phyloP scores from a whole-genome alignment of 2,797 vertebrate species.

The Crenuchus spilurus region DNA sequence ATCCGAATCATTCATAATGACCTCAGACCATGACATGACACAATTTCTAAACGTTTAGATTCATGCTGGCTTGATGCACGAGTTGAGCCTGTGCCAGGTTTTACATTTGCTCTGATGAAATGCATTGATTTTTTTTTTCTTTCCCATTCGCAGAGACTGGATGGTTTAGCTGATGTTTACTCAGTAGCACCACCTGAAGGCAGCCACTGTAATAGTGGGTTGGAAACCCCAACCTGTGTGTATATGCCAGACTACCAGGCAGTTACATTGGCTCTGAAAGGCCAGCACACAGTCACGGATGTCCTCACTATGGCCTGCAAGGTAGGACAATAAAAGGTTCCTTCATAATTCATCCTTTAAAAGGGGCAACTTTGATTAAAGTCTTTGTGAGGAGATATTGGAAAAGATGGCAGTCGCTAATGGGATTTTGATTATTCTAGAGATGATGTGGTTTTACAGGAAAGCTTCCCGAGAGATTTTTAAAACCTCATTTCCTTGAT shows the following conservation, averaged over 20 bases:
- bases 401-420: constrained; percentile 78
- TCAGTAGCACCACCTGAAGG: constrained; percentile 70
- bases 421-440: constrained; percentile 12
- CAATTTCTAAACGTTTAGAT: constrained; percentile 70
- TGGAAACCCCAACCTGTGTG: constrained; percentile 73
- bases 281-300: constrained; percentile 78
- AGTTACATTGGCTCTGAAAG: constrained; percentile 73
- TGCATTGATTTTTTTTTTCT: constrained; percentile 68
- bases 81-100: constrained; percentile 66
- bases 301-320: constrained; percentile 80
- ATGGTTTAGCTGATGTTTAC: constrained; percentile 71
- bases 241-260: constrained; percentile 77
- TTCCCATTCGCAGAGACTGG: constrained; percentile 64
- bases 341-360: neutral
- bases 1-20: constrained; percentile 63
- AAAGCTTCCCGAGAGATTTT: neutral
- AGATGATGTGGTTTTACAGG: constrained; percentile 13
- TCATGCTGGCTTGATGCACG: constrained; percentile 64
- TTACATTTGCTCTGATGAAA: constrained; percentile 71
- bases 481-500: neutral
- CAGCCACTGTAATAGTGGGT: constrained; percentile 65
- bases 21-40: constrained; percentile 65
- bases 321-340: constrained; percentile 64
- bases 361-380: neutral
- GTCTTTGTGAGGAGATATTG: constrained; percentile 70